phyloP scores from a whole-genome alignment of 2,797 vertebrate species.

The Sciaenops ocellatus region DNA sequence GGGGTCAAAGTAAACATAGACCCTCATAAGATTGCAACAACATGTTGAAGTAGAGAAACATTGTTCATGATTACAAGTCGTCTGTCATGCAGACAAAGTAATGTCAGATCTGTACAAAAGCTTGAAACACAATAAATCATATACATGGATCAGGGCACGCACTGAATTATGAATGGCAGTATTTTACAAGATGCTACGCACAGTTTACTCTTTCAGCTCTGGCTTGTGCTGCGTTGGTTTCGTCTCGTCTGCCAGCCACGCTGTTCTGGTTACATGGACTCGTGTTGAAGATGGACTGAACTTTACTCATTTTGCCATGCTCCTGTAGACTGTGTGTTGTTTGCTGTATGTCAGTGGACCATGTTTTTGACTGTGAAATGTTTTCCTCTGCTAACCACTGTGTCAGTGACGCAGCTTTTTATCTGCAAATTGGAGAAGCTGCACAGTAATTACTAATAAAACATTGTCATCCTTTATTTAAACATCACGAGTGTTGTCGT shows the following conservation, averaged over 20 bases:
- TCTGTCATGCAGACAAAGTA: conserved; percentile 39
- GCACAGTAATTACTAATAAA: conserved; percentile 54
- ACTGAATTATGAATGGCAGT: conserved; percentile 5
- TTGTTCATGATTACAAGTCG: neutral
- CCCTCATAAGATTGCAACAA: neutral
- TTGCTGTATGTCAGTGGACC: conserved; percentile 54
- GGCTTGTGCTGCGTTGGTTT: neutral
- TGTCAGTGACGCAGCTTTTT: conserved; percentile 21
- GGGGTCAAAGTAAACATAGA: neutral
- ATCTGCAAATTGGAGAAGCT: conserved; percentile 15
- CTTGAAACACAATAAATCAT: conserved; percentile 2
- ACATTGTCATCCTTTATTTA: conserved; percentile 21
- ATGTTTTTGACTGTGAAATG: conserved; percentile 43
- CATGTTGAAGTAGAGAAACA: neutral
- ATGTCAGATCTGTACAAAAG: conserved; percentile 9
- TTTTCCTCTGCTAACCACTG: conserved; percentile 17
- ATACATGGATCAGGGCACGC: neutral
- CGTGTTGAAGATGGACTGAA: conserved; percentile 8
- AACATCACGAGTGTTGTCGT: neutral
- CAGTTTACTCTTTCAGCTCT: conserved; percentile 22
- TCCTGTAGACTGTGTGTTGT: conserved; percentile 23
- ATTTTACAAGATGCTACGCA: conserved; percentile 17
- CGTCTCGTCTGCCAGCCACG: rapidly evolving
- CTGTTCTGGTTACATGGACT: neutral
- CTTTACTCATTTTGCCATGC: conserved; percentile 13